Base-by-base conservation (phyloP, 2,797 vertebrate genomes). In the Anisognathus igniventris region DNA sequence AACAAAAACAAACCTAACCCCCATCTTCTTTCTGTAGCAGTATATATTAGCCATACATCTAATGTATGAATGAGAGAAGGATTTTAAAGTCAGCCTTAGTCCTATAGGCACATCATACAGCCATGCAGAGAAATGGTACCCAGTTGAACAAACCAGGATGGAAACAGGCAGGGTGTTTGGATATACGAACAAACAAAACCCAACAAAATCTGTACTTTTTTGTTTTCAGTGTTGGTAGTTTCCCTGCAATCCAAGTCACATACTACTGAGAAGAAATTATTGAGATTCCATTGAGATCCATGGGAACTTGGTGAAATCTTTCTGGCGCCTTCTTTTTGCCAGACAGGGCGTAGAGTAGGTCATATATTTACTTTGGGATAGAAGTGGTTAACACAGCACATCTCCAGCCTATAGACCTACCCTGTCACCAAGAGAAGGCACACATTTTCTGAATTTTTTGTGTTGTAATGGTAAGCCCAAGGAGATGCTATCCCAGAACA, bases 201-300 rank as follows among this genome's bases (percentile, higher is more conserved):
- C 20, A 19, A 62, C 4, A 24, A 74, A 37, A 39, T 19, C 0
- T 1, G 6, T n/a, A 7, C 1, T 3, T 14, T 45, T 77, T n/a
- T 58, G 6, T 57, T 37, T 45, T 48, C 25, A 23, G 20, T 25
- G 3, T 28, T 40, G 10, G 7, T 31, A 22, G 42, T 39, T 17
- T 70, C n/a, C 48, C 24, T 54, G 14, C 14, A 56, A 16, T 30
- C 27, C 17, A 48, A 65, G 25, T 3, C 3, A 0, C 22, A 12
- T 19, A 37, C 12, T 53, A 19, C 0, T 19, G 30, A 66, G 42
- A 83, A 19, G 7, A 20, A 64, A 45, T 8, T 14, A 4, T 2
- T 25, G 30, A 74, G 16, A 14, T 58, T 68, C 39, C 3, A 0
- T 0, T 0, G 12, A 23, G 4, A 6, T 35, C 8, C 24, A 7